Base-by-base conservation (phyloP, 2,113 vertebrate species). In the Perognathus longimembris region DNA sequence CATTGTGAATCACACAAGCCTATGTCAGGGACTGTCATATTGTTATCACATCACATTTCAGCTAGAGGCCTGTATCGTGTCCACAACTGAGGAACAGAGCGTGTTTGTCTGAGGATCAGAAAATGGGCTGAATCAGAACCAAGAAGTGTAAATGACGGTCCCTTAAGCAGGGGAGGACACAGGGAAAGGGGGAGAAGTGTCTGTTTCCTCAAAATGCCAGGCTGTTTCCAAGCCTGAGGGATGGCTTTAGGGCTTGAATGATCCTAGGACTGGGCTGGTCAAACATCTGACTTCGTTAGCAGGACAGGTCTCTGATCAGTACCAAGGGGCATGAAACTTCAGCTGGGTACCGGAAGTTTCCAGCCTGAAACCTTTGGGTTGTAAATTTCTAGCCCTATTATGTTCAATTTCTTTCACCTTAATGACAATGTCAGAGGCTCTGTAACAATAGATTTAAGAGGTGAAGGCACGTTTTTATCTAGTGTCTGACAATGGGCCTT, bases 41-140 rank as follows among this genome's bases (percentile, higher is more conserved):
- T 85, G 2, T 38, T 57, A 24, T 66, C 20, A 45, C 42, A 61
- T 70, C 54, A 24, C 7, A 67, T 50, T 45, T 57, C 36, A 28
- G 7, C 7, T 15, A 8, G 26, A 32, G 26, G 26, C 30, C 59
- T 6, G 0, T 22, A 14, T 76, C 40, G 24, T 50, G 63, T 84
- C 64, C 45, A 2, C 0, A 0, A n/a, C 20, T 24, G 26, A 79
- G n/a, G 42, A 3, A 17, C 26, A 21, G 8, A 7, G 15, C 10
- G 1, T n/a, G n/a, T 20, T 9, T 71, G 80, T 40, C 40, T 84
- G 40, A 21, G 1, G 74, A 64, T 20, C 24, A 6, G 40, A 71
- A 45, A 38, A 32, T 11, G 30, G 61, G 20, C 26, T 61, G 34
- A 73, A 24, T 18, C 14, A 38, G 24, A 84, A n/a, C 8, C 28